phyloP scores from a whole-genome alignment of 2,113 vertebrate genomes.

The Hydropotes inermis region DNA sequence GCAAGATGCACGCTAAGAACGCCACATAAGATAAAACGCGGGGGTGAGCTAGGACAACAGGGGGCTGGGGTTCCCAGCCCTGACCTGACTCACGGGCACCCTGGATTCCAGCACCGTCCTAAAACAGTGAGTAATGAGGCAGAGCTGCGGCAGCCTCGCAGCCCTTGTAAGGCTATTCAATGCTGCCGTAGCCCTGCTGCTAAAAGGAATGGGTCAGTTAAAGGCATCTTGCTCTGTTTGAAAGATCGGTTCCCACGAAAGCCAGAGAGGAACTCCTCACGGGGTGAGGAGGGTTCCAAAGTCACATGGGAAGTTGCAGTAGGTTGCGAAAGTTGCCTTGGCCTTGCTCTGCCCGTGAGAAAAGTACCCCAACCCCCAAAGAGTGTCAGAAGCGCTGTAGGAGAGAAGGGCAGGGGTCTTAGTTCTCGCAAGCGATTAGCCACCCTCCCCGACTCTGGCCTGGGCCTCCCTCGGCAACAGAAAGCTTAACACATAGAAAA shows the following conservation, averaged over 20 bases:
- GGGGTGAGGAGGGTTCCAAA: neutral
- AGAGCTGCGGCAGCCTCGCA: neutral
- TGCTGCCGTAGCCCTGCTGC: neutral
- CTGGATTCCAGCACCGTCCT: neutral
- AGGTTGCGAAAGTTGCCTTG: neutral
- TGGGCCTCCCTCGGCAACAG: neutral
- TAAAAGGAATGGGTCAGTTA: constrained; percentile 40
- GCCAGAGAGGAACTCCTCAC: neutral
- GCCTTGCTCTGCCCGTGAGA: neutral
- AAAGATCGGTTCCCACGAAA: neutral
- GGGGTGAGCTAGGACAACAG: neutral
- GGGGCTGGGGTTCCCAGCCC: neutral
- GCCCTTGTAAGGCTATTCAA: constrained; percentile 23
- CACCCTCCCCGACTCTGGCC: too few relatives aligned
- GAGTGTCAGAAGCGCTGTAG: neutral
- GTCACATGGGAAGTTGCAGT: neutral
- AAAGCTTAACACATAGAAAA: neutral
- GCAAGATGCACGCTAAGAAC: neutral
- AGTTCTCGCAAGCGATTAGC: neutral
- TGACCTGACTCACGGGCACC: neutral
- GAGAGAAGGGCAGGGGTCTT: neutral
- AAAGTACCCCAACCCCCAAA: neutral
- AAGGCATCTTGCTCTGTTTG: neutral
- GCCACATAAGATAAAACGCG: neutral
- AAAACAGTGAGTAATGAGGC: constrained; percentile 50